Evolutionary conservation across 92 coral and sea anemone genomes (phyloP).

Genomic region (Isaurus tuberculatus): DNA sequence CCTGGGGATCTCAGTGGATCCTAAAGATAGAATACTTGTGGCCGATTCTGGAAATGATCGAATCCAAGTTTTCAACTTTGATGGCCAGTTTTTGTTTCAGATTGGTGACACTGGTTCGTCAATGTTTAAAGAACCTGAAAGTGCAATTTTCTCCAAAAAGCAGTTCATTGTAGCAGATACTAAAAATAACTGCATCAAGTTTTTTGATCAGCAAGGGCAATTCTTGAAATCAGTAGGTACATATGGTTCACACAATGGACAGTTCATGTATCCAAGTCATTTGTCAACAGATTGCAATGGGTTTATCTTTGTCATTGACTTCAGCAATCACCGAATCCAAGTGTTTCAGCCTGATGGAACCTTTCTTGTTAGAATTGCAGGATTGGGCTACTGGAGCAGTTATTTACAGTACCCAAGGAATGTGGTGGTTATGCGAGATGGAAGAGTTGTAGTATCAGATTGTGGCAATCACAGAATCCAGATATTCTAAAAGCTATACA

Average conservation of each 20-base stretch:
- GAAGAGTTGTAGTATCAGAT: slow-evolving; percentile 45
- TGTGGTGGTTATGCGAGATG: slow-evolving; percentile 41
- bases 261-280: slow-evolving; percentile 37
- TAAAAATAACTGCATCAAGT: slow-evolving; percentile 43
- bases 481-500: slow-evolving; percentile 13
- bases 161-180: slow-evolving; percentile 64
- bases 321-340: slow-evolving; percentile 38
- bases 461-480: slow-evolving; percentile 57
- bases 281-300: slow-evolving; percentile 57
- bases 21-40: slow-evolving; percentile 52
- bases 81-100: slow-evolving; percentile 33
- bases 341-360: slow-evolving; percentile 44
- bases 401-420: slow-evolving; percentile 54
- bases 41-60: slow-evolving; percentile 56
- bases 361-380: slow-evolving; percentile 28
- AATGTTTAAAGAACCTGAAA: slow-evolving; percentile 50
- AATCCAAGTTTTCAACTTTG: slow-evolving; percentile 50
- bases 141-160: slow-evolving; percentile 46
- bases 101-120: slow-evolving; percentile 42
- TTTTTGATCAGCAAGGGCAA: slow-evolving; percentile 48
- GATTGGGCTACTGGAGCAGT: slow-evolving; percentile 29
- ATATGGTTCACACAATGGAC: not conserved
- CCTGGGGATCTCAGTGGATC: slow-evolving; percentile 50
- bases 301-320: slow-evolving; percentile 56
- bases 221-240: slow-evolving; percentile 22